A percentile compares a stretch with the other conserved stretches of the same genome.
phyloP scores from a whole-genome alignment of 2,797 vertebrate species.

The Ispidina picta region DNA sequence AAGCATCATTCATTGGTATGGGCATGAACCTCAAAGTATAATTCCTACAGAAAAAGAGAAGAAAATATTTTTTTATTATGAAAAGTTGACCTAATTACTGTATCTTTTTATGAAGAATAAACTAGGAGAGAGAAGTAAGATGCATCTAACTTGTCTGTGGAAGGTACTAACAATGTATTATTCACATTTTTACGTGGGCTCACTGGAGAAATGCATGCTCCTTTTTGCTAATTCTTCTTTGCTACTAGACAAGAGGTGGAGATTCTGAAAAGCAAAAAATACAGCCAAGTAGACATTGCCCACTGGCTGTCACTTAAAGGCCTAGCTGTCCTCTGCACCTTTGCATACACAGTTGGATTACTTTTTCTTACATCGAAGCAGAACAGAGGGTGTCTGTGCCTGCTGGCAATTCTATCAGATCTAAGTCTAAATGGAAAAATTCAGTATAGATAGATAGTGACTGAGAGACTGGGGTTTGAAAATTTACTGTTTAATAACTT shows the following conservation, averaged over 20 bases:
- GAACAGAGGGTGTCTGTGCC: not conserved
- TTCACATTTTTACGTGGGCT: not conserved
- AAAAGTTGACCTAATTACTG: not conserved
- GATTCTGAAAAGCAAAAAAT: not conserved
- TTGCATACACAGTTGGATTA: not conserved
- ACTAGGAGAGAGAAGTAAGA: not conserved
- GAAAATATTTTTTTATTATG: not conserved
- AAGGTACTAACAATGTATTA: not conserved
- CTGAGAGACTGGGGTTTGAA: not conserved
- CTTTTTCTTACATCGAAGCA: not conserved
- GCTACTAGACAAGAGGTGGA: not conserved
- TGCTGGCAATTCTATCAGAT: not conserved
- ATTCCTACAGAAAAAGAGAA: slow-evolving; percentile 80
- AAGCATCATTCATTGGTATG: slow-evolving; percentile 95
- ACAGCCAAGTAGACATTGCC: not conserved
- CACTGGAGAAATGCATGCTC: not conserved
- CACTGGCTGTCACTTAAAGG: not conserved
- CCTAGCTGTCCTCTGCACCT: not conserved
- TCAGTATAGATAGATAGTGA: not conserved
- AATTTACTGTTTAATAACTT: slow-evolving; percentile 14
- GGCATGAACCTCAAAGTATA: slow-evolving; percentile 97
- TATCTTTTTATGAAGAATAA: not conserved
- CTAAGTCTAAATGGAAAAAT: not conserved
- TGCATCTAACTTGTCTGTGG: not conserved
- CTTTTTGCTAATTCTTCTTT: not conserved